These are phyloP conservation scores for Drosophila kanapiae DNA, from an alignment of 1,140 invertebrate species.

Conservation along the genomic window DNA sequence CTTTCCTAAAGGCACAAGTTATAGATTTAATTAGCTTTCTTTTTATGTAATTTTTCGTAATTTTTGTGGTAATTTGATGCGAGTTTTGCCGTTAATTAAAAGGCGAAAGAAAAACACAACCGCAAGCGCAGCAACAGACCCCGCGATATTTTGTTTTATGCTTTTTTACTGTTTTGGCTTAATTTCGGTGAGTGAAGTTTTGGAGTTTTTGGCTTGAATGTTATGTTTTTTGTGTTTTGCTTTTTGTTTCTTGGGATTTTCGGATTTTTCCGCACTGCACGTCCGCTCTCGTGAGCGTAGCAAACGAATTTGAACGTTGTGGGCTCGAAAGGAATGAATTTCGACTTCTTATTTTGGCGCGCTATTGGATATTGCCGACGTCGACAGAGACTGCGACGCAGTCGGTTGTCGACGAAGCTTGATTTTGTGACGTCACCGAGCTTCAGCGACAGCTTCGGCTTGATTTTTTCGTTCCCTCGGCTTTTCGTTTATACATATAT, in stretches of 20 bases:
- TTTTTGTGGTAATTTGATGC: constrained; percentile 34
- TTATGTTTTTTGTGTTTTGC: constrained; percentile 31
- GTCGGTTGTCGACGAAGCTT: constrained; percentile 22
- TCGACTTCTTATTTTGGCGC: constrained; percentile 83
- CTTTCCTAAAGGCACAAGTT: constrained; percentile 33
- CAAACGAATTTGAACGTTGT: constrained; percentile 83
- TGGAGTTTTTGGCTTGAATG: constrained; percentile 12
- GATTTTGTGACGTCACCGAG: constrained; percentile 68
- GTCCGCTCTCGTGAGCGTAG: constrained; percentile 84
- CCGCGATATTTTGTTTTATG: constrained; percentile 25
- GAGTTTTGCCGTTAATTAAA: constrained; percentile 43
- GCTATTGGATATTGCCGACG: constrained; percentile 73
- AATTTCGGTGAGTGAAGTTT: constrained; percentile 30
- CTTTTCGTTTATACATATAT: constrained; percentile 3
- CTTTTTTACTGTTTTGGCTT: constrained; percentile 21
- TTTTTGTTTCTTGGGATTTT: constrained; percentile 27
- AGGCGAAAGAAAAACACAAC: constrained; percentile 60
- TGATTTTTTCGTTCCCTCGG: neutral
- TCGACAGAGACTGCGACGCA: constrained; percentile 10
- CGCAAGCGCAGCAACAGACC: constrained; percentile 48
- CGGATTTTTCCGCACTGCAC: constrained; percentile 73
- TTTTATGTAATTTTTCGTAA: constrained; percentile 43
- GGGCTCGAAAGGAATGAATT: constrained; percentile 78
- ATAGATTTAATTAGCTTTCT: constrained; percentile 36
- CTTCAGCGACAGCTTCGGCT: constrained; percentile 47